A percentile compares a stretch with the other conserved stretches of the same genome.
phyloP scores from a whole-genome alignment of 2,113 vertebrate genomes.

The Tupaia chinensis region DNA sequence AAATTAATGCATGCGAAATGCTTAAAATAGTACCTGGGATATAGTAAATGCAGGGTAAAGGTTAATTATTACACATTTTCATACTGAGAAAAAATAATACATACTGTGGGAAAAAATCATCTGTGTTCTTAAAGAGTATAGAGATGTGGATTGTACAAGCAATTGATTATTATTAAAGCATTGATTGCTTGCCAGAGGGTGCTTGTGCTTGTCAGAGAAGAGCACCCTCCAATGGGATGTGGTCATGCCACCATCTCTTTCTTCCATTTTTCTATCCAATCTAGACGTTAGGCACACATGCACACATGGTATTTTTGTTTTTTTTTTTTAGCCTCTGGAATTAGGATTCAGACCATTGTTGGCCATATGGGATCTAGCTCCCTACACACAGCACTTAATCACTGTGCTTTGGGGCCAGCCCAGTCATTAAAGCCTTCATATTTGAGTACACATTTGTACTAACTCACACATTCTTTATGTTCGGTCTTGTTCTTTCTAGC shows the following conservation, averaged over 20 bases:
- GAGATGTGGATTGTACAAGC: background rate
- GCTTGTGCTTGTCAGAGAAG: no score
- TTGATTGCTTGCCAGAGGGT: no score
- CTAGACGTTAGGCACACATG: no score
- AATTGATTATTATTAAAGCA: background rate
- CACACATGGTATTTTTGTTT: no score
- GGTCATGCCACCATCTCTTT: no score
- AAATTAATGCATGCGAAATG: background rate
- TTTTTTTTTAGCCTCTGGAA: no score
- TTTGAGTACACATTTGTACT: background rate
- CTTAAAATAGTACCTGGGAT: constrained; percentile 11
- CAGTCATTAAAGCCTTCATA: background rate
- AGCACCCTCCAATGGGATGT: no score
- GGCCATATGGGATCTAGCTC: no score
- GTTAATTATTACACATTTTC: background rate
- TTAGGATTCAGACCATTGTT: no score
- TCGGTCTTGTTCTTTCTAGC: background rate
- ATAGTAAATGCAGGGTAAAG: background rate
- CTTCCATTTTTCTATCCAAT: no score
- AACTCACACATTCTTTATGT: background rate
- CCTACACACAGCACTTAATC: no score
- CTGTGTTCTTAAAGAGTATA: background rate
- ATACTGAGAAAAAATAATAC: constrained; percentile 39
- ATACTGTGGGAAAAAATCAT: background rate
- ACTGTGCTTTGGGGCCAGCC: no score